Percentiles rank a stretch among this genome's conserved stretches.
phyloP scores from a whole-genome alignment of 2,113 vertebrate species.

The Dryoscopus gambensis region DNA sequence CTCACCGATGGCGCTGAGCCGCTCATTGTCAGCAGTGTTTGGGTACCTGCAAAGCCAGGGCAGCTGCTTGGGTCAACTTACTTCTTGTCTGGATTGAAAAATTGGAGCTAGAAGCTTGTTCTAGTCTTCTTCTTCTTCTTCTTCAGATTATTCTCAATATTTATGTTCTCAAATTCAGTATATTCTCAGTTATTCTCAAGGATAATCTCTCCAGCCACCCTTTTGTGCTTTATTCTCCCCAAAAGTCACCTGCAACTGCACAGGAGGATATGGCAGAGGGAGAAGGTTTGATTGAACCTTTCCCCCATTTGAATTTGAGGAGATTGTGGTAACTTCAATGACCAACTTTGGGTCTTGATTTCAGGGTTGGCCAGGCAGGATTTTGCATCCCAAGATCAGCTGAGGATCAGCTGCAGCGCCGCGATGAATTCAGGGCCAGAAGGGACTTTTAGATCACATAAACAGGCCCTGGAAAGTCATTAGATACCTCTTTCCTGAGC shows the following conservation, averaged over 20 bases:
- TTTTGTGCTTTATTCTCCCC: not conserved
- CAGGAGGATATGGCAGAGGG: not conserved
- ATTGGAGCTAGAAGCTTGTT: not conserved
- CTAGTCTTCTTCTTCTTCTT: too few species aligned
- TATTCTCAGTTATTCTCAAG: not conserved
- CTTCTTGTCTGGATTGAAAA: not conserved
- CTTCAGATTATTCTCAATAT: not conserved
- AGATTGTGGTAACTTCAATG: not conserved
- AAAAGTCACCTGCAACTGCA: not conserved
- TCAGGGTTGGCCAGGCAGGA: not conserved
- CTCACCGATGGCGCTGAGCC: fast-evolving
- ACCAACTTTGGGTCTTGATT: not conserved
- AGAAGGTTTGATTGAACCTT: not conserved
- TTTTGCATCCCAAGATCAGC: not conserved
- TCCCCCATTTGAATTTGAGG: not conserved
- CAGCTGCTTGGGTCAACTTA: not conserved
- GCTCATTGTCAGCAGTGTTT: not conserved
- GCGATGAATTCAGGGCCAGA: slow-evolving; percentile 33
- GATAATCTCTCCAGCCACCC: not conserved
- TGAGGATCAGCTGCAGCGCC: not conserved
- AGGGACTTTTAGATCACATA: slow-evolving; percentile 34
- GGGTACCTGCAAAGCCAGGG: not conserved
- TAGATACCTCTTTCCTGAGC: slow-evolving; percentile 6
- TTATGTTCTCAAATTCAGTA: not conserved
- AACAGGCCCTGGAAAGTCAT: slow-evolving; percentile 25